Conservation (phyloP, 2,888 invertebrate genomes). For the Aphrophora alni region DNA sequence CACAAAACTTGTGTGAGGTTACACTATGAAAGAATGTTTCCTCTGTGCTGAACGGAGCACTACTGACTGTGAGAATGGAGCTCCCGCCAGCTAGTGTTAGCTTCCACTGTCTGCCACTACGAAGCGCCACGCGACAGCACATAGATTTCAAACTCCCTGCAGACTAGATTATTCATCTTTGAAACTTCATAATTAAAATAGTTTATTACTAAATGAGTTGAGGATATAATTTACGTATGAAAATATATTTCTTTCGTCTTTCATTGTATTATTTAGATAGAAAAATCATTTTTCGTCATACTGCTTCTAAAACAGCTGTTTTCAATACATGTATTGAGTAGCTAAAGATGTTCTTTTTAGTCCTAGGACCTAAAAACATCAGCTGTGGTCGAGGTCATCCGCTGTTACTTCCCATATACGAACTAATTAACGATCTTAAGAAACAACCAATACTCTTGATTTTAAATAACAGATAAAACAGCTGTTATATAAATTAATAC, state of each 20-base stretch:
- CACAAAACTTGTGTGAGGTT: conserved; percentile 11
- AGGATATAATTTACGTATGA: neutral
- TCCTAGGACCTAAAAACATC: no score
- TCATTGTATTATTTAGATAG: no score
- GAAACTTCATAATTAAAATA: conserved; percentile 35
- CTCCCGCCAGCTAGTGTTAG: conserved; percentile 18
- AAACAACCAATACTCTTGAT: no score
- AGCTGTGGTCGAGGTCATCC: no score
- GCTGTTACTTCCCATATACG: no score
- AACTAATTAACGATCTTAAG: no score
- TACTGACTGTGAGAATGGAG: conserved; percentile 18
- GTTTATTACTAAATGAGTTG: conserved; percentile 17
- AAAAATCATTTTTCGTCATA: no score
- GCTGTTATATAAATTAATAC: no score
- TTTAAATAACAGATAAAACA: no score
- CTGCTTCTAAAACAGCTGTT: no score
- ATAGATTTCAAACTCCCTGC: neutral
- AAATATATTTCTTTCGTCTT: neutral
- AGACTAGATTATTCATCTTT: conserved; percentile 9
- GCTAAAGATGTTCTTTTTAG: no score
- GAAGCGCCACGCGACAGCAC: conserved; percentile 29
- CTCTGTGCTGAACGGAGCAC: conserved; percentile 31
- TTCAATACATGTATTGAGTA: no score
- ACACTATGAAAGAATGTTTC: conserved; percentile 11
- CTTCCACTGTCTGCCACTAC: conserved; percentile 29